phyloP scores from a whole-genome alignment of 1,140 invertebrate genomes.

The Macrocentrus cingulum region DNA sequence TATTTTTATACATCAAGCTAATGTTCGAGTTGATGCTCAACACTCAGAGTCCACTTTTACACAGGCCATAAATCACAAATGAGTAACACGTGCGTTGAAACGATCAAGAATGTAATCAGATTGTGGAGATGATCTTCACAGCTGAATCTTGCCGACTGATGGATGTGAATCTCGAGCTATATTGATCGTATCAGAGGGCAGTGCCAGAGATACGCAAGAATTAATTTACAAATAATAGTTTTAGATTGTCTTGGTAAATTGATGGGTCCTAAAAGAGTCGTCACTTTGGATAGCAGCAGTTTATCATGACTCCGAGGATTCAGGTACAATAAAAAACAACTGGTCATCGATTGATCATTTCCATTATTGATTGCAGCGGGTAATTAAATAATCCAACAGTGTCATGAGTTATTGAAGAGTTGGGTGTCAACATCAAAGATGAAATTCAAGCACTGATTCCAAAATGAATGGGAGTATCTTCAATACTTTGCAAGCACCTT shows the following conservation, averaged over 20 bases:
- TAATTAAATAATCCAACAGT: neutral
- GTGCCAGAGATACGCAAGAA: no score
- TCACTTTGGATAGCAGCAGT: constrained; percentile 12
- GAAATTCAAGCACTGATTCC: neutral
- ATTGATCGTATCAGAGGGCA: no score
- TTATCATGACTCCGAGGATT: constrained; percentile 13
- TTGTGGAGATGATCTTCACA: no score
- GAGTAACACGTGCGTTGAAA: no score
- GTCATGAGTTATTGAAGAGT: neutral
- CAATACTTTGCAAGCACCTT: neutral
- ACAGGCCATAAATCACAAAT: no score
- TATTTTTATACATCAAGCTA: no score
- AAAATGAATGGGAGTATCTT: constrained; percentile 1
- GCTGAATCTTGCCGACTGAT: no score
- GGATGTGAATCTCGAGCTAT: no score
- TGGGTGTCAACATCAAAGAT: neutral
- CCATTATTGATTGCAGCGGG: neutral
- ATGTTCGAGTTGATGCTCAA: no score
- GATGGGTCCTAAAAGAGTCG: constrained; percentile 4
- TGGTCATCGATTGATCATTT: neutral
- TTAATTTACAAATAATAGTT: neutral
- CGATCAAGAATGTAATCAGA: no score
- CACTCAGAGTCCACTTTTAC: no score
- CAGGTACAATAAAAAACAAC: constrained; percentile 6
- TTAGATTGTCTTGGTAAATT: constrained; percentile 14